Evolutionary conservation across 2,113 vertebrate genomes (phyloP).

Genomic region (Vimba vimba): DNA sequence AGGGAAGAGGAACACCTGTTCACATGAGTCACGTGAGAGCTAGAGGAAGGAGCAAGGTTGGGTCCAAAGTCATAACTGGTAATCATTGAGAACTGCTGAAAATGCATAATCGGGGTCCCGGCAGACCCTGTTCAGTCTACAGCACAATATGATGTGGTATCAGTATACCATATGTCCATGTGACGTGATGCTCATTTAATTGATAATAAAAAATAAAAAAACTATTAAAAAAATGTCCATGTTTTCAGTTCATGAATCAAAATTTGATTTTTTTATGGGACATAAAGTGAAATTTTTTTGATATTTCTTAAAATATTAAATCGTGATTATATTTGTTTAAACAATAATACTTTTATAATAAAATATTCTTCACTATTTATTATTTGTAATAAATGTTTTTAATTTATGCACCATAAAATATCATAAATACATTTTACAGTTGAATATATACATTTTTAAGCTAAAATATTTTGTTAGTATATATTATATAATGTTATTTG

Average conservation of each 20-base stretch:
- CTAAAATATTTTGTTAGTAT: too few relatives aligned
- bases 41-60: conserved; percentile 12
- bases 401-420: too few relatives aligned
- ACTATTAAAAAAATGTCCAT: background rate
- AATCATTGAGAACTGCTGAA: conserved; percentile 13
- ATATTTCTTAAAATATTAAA: too few relatives aligned
- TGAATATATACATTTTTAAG: too few relatives aligned
- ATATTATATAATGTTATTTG: background rate
- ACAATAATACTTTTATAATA: too few relatives aligned
- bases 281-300: background rate
- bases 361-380: too few relatives aligned
- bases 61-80: background rate
- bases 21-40: background rate
- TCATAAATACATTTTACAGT: too few relatives aligned
- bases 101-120: background rate
- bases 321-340: too few relatives aligned
- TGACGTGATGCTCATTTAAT: background rate
- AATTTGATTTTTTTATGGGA: background rate
- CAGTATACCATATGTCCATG: background rate
- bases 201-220: too few relatives aligned
- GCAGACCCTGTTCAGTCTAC: background rate
- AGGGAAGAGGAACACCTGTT: conserved; percentile 29
- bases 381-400: too few relatives aligned
- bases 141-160: background rate
- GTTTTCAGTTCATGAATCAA: background rate